phyloP scores from a whole-genome alignment of 2,888 invertebrate species.

The Ramazzottius varieornatus region DNA sequence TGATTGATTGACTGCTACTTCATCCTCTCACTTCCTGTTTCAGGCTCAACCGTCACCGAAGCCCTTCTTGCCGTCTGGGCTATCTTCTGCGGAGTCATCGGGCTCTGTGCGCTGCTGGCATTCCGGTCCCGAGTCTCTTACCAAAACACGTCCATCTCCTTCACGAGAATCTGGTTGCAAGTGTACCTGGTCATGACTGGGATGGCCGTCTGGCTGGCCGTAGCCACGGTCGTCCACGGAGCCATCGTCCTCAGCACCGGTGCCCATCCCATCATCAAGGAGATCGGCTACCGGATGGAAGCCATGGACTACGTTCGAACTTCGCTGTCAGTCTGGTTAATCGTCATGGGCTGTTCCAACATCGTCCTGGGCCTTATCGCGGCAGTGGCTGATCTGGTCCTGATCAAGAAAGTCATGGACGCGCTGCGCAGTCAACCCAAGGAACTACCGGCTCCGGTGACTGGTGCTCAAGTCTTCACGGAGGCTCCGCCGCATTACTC shows the following conservation, averaged over 20 bases:
- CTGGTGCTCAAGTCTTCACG: neutral
- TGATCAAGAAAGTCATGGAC: neutral
- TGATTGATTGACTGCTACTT: too few species aligned
- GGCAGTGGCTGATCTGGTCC: neutral
- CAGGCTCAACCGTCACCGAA: slow-evolving; percentile 3
- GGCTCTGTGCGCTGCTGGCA: neutral
- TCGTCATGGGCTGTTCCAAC: neutral
- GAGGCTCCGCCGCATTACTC: neutral
- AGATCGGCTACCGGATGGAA: neutral
- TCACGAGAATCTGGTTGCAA: neutral
- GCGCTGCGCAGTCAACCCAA: neutral
- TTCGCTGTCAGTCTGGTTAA: neutral
- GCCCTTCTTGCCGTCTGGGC: neutral
- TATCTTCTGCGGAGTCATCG: neutral
- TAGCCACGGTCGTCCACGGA: neutral
- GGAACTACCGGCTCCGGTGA: too few species aligned
- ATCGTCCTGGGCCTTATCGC: neutral
- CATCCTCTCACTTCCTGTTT: too few species aligned
- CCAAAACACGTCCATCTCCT: neutral
- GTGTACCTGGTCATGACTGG: neutral
- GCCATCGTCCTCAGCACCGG: neutral
- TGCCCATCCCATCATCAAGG: neutral
- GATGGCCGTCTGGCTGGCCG: neutral
- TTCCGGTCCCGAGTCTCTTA: neutral
- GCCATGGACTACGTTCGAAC: neutral